Percentiles rank a stretch among this genome's conserved stretches.
phyloP scores from a whole-genome alignment of 2,797 vertebrate species.

The Ataeniobius toweri region DNA sequence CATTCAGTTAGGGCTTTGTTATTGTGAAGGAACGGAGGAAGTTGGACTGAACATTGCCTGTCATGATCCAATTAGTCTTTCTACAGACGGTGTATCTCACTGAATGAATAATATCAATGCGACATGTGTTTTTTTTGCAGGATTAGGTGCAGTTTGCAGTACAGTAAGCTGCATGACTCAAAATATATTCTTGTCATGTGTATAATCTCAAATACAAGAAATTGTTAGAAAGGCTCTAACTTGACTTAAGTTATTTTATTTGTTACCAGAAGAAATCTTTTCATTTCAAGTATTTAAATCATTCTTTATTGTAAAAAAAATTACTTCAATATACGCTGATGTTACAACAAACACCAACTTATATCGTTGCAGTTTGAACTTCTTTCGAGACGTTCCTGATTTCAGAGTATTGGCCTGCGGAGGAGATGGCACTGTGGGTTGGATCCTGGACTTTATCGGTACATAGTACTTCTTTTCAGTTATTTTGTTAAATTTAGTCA shows the following conservation, averaged over 20 bases:
- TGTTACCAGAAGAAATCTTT: not conserved
- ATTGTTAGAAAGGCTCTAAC: not conserved
- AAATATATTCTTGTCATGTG: constrained; percentile 10
- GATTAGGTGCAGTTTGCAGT: constrained; percentile 52
- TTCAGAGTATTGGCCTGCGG: constrained; percentile 92
- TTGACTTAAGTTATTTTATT: no score
- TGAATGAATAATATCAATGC: constrained; percentile 72
- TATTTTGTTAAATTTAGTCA: not conserved
- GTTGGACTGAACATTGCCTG: constrained; percentile 79
- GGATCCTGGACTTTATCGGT: constrained; percentile 96
- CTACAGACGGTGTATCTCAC: constrained; percentile 72
- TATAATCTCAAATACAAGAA: not conserved
- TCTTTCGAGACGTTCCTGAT: constrained; percentile 91
- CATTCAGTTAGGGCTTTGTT: constrained; percentile 84
- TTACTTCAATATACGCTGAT: not conserved
- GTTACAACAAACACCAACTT: not conserved
- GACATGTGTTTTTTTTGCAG: constrained; percentile 66
- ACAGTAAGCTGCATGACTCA: constrained; percentile 14
- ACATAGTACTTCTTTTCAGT: constrained; percentile 11
- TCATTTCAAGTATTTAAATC: not conserved
- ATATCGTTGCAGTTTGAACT: constrained; percentile 86
- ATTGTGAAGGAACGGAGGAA: constrained; percentile 85
- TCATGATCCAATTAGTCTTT: constrained; percentile 78
- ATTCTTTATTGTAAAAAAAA: not conserved
- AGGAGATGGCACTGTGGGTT: constrained; percentile 93